Conservation (phyloP, 2,797 vertebrate genomes). For the Ceyx erithaca region DNA sequence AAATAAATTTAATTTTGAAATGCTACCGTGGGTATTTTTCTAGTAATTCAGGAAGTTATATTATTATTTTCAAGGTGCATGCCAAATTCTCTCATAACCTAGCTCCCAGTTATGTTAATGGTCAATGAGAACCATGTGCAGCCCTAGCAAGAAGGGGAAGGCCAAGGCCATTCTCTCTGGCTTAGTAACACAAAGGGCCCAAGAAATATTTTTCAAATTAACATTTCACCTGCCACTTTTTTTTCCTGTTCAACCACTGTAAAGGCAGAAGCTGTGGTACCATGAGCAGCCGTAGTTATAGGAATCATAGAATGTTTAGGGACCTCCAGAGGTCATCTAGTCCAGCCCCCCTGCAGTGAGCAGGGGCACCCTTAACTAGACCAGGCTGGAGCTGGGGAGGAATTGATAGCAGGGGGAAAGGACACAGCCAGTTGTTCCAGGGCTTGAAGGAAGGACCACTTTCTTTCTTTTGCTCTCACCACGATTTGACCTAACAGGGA, state of each 20-base stretch:
- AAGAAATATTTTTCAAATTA: not conserved
- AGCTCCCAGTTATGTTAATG: not conserved
- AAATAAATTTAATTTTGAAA: constrained; percentile 58
- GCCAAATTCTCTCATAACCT: constrained; percentile 1
- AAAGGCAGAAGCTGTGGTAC: not conserved
- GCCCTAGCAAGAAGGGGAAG: not conserved
- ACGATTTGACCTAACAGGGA: not conserved
- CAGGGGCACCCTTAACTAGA: too few relatives aligned
- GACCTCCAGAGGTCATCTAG: too few relatives aligned
- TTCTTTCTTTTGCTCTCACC: not conserved
- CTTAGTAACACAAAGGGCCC: not conserved
- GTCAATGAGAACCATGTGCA: not conserved
- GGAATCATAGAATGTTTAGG: not conserved
- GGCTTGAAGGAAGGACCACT: not conserved
- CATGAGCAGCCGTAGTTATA: not conserved
- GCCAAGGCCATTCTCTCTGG: not conserved
- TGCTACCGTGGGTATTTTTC: constrained; percentile 59
- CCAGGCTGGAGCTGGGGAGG: not conserved
- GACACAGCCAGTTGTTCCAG: not conserved
- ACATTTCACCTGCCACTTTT: not conserved
- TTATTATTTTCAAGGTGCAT: constrained; percentile 8
- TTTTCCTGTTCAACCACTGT: not conserved
- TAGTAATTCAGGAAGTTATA: not conserved
- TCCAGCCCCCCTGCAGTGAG: too few relatives aligned
- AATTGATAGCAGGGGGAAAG: not conserved